phyloP scores from a whole-genome alignment of 2,113 vertebrate species.

The Enhydra lutris region DNA sequence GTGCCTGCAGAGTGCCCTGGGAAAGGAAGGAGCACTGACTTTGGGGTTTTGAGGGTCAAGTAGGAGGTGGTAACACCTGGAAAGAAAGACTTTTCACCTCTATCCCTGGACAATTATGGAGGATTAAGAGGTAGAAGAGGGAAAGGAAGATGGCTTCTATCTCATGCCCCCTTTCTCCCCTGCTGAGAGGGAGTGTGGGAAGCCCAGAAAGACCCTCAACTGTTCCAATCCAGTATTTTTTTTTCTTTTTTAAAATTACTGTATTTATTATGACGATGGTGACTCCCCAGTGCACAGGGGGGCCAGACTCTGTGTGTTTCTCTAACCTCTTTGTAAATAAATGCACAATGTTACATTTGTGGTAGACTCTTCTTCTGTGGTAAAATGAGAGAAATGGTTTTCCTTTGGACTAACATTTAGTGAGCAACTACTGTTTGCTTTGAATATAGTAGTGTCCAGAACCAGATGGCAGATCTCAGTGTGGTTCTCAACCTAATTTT shows the following conservation, averaged over 20 bases:
- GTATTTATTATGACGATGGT: conserved; percentile 79
- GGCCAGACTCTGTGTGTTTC: conserved; percentile 74
- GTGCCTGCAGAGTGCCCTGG: conserved; percentile 60
- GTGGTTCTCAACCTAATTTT: neutral
- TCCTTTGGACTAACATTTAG: neutral
- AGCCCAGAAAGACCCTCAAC: conserved; percentile 54
- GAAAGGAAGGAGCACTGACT: conserved; percentile 51
- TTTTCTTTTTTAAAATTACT: conserved; percentile 53
- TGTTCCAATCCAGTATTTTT: conserved; percentile 56
- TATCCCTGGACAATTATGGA: conserved; percentile 14
- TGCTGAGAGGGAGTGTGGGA: neutral
- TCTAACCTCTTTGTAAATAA: conserved; percentile 80
- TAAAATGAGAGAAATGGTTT: neutral
- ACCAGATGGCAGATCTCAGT: neutral
- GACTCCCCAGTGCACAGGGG: conserved; percentile 67
- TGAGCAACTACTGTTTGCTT: neutral
- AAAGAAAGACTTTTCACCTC: conserved; percentile 44
- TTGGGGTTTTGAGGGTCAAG: conserved; percentile 67
- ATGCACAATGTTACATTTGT: conserved; percentile 61
- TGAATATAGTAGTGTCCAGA: neutral
- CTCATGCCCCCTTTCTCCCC: neutral
- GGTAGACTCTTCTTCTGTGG: conserved; percentile 15
- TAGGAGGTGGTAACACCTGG: conserved; percentile 62
- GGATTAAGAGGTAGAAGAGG: conserved; percentile 34
- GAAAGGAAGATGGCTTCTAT: conserved; percentile 48